These are phyloP conservation scores for Gnathonemus echidnorhynchus DNA, from an alignment of 2,113 vertebrate genomes.

Conservation along the genomic window DNA sequence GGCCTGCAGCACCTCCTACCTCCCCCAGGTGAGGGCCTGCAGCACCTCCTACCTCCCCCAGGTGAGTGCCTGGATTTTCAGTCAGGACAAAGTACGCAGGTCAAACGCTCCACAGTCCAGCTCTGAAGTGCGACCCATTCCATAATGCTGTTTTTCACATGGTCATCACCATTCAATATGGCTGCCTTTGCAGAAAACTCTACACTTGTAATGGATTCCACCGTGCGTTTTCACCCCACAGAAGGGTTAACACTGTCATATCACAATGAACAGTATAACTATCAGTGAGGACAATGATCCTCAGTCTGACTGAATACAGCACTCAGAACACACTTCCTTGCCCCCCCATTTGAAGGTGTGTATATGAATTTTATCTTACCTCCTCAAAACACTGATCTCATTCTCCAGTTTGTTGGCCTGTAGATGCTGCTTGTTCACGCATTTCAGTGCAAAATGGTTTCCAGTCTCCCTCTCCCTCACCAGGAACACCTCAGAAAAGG, in stretches of 20 bases:
- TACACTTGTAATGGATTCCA: background rate
- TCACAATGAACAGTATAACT: background rate
- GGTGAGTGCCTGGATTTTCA: background rate
- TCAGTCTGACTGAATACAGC: background rate
- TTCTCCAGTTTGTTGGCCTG: conserved; percentile 82
- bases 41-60: background rate
- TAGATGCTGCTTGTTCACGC: conserved; percentile 84
- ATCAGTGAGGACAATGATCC: background rate
- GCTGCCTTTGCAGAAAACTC: background rate
- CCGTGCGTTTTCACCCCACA: background rate
- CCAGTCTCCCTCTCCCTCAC: conserved; percentile 80
- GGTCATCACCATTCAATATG: background rate
- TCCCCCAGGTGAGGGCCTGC: background rate
- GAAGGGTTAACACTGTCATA: background rate
- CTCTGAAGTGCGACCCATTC: background rate
- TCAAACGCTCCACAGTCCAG: background rate
- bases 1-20: background rate
- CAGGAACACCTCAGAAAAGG: conserved; percentile 88
- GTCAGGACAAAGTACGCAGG: background rate
- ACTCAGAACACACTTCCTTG: background rate
- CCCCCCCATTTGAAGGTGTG: background rate
- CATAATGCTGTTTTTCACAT: background rate
- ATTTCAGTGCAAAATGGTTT: conserved; percentile 83
- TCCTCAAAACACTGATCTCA: conserved; percentile 83
- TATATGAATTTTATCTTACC: conserved; percentile 57